phyloP scores from a whole-genome alignment of 2,113 vertebrate genomes.

The Chaetodon auriga region DNA sequence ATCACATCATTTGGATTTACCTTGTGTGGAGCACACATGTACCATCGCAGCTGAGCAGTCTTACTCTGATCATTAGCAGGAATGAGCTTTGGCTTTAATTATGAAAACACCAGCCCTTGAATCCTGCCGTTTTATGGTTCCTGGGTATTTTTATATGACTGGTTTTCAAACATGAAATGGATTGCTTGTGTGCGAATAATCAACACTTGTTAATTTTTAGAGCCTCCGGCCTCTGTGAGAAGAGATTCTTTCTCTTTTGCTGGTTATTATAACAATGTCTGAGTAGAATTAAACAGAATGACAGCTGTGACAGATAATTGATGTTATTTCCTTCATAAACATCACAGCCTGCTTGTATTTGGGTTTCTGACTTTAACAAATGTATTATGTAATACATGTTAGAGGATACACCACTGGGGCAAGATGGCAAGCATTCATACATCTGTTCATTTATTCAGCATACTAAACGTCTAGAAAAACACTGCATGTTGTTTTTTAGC shows the following conservation, averaged over 20 bases:
- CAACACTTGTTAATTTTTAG: constrained; percentile 79
- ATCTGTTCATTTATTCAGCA: constrained; percentile 13
- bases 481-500: neutral
- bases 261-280: constrained; percentile 50
- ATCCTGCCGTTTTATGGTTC: constrained; percentile 83
- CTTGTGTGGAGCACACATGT: constrained; percentile 54
- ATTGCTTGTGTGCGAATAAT: constrained; percentile 78
- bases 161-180: constrained; percentile 82
- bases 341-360: constrained; percentile 28
- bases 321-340: constrained; percentile 41
- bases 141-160: constrained; percentile 82
- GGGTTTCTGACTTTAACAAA: constrained; percentile 5
- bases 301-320: constrained; percentile 34
- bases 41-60: constrained; percentile 52
- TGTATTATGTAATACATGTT: constrained; percentile 4
- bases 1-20: constrained; percentile 35
- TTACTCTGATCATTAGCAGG: constrained; percentile 81
- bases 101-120: constrained; percentile 78
- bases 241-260: constrained; percentile 54
- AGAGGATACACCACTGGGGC: neutral
- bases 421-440: neutral
- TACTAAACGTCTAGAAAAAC: neutral
- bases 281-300: constrained; percentile 40
- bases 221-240: constrained; percentile 40
- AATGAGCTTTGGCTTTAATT: constrained; percentile 80